Evolutionary conservation across 2,888 invertebrate species (phyloP).

Genomic region (Helleia helle): DNA sequence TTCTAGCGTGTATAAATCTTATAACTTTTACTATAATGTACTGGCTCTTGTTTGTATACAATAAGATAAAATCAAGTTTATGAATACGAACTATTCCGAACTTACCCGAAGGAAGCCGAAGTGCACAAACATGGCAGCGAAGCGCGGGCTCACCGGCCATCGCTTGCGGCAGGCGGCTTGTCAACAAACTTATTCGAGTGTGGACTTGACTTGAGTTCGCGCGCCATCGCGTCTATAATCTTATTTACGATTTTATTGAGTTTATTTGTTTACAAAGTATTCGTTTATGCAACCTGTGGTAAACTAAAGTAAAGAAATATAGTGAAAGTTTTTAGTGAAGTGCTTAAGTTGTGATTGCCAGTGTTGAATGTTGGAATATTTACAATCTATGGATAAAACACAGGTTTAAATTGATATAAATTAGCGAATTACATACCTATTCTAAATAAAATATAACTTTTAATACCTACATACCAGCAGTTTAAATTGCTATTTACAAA

Average conservation of each 20-base stretch:
- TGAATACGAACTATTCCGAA: constrained; percentile 28
- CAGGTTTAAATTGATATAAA: constrained; percentile 11
- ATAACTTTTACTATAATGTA: no score
- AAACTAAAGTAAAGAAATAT: constrained; percentile 14
- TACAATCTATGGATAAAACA: constrained; percentile 17
- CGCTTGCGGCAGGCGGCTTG: no score
- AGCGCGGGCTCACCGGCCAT: constrained; percentile 39
- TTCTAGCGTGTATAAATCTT: no score
- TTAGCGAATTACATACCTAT: neutral
- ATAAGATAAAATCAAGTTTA: constrained; percentile 9
- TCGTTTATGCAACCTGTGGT: constrained; percentile 28
- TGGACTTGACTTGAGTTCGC: constrained; percentile 34
- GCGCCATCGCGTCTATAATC: constrained; percentile 17
- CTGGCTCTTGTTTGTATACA: no score
- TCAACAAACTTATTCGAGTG: constrained; percentile 62
- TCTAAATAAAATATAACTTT: neutral
- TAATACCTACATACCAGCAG: no score
- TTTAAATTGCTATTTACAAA: no score
- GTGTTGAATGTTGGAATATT: constrained; percentile 24
- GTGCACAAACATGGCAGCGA: constrained; percentile 53
- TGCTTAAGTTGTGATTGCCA: constrained; percentile 16
- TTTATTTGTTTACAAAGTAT: constrained; percentile 25
- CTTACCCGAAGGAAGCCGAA: constrained; percentile 45
- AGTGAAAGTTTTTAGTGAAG: constrained; percentile 14
- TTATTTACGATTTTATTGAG: constrained; percentile 13